phyloP scores from a whole-genome alignment of 2,797 vertebrate species.

The Cephalopachus bancanus region DNA sequence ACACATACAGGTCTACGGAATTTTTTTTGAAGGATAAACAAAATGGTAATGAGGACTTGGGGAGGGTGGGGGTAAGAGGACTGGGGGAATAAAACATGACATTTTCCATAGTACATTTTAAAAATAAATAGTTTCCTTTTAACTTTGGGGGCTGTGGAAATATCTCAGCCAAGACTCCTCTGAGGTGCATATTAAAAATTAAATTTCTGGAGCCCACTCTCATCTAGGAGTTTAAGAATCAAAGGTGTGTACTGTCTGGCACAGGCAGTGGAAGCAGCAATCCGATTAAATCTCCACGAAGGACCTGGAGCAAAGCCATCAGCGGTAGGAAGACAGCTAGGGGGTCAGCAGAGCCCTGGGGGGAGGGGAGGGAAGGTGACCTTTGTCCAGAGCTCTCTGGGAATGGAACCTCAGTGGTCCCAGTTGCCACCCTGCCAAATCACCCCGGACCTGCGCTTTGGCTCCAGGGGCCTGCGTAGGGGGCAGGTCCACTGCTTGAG shows the following conservation, averaged over 20 bases:
- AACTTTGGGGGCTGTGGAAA: neutral
- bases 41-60: neutral
- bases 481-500: neutral
- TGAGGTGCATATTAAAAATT: neutral
- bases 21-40: neutral
- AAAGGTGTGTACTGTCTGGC: neutral
- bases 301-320: neutral
- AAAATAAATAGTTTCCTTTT: neutral
- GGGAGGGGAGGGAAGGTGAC: neutral
- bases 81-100: accelerated
- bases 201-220: neutral
- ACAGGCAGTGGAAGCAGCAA: neutral
- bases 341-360: neutral
- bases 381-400: neutral
- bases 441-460: neutral
- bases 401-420: neutral
- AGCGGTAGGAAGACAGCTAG: neutral
- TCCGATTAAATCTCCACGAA: neutral
- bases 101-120: neutral
- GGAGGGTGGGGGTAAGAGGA: neutral
- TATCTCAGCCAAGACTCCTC: neutral
- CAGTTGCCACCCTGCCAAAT: neutral
- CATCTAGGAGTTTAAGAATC: neutral
- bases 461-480: neutral
- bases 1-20: neutral